phyloP scores from a whole-genome alignment of 1,140 invertebrate species.

The Drosophila virilis region DNA sequence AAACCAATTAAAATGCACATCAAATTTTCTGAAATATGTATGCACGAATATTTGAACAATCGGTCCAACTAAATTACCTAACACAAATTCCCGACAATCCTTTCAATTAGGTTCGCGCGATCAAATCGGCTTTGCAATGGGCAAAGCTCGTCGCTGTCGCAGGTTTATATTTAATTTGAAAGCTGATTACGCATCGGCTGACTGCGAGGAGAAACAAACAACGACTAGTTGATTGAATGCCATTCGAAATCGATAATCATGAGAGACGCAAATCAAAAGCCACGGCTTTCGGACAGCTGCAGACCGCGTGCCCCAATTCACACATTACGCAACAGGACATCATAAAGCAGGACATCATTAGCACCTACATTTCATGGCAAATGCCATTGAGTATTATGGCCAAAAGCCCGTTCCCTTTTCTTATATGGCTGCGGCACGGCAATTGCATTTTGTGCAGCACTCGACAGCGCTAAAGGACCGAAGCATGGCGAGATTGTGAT shows the following conservation, averaged over 20 bases:
- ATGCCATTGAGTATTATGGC: conserved; percentile 37
- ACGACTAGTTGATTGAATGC: conserved; percentile 5
- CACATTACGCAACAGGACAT: conserved; percentile 17
- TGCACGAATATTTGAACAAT: no score
- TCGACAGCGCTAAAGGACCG: conserved; percentile 58
- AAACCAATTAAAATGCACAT: no score
- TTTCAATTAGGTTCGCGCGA: background rate
- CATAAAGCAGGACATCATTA: conserved; percentile 64
- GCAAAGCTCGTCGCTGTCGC: background rate
- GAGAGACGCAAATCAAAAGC: background rate
- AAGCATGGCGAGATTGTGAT: conserved; percentile 19
- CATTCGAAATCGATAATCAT: conserved; percentile 4
- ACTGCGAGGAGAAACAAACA: background rate
- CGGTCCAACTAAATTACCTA: no score
- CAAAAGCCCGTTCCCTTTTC: background rate
- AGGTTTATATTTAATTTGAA: background rate
- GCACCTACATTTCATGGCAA: conserved; percentile 57
- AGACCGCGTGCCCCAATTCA: background rate
- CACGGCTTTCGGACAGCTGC: conserved; percentile 9
- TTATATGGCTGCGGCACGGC: conserved; percentile 3
- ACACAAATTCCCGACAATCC: no score
- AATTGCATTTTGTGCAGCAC: conserved; percentile 64
- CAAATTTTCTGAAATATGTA: no score
- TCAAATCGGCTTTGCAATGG: background rate
- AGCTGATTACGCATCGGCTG: background rate